Evolutionary conservation across 2,888 invertebrate species (phyloP).

Genomic region (Deilephila elpenor): DNA sequence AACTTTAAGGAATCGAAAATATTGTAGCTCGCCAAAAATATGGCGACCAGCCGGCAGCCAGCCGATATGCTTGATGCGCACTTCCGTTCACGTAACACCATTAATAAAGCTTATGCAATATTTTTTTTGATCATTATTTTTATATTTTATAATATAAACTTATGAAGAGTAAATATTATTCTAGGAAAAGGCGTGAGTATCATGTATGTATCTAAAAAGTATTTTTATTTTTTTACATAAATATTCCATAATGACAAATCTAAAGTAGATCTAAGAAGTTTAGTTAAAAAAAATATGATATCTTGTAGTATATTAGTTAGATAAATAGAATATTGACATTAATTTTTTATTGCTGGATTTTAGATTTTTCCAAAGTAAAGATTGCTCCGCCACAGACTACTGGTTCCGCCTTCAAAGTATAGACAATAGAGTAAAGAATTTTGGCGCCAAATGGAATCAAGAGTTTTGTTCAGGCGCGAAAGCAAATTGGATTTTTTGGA

Average conservation of each 20-base stretch:
- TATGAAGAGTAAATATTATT: not conserved
- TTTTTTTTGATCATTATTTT: not conserved
- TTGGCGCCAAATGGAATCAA: slow-evolving; percentile 43
- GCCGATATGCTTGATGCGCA: slow-evolving; percentile 72
- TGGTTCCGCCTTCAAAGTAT: not conserved
- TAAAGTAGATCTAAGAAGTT: no score
- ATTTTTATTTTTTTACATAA: not conserved
- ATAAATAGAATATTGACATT: no score
- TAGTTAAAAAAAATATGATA: no score
- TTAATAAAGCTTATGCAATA: slow-evolving; percentile 37
- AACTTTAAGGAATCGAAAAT: slow-evolving; percentile 76
- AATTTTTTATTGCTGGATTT: no score
- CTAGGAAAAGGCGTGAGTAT: slow-evolving; percentile 36
- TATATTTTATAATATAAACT: not conserved
- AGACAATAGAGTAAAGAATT: not conserved
- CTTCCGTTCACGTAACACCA: slow-evolving; percentile 60
- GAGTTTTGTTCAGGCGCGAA: slow-evolving; percentile 24
- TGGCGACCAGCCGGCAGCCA: slow-evolving; percentile 87
- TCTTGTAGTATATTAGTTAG: no score
- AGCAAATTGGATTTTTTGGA: slow-evolving; percentile 17
- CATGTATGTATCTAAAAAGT: not conserved
- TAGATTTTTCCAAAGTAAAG: no score
- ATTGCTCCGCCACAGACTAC: no score
- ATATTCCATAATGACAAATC: no score
- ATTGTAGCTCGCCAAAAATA: slow-evolving; percentile 86